Evolutionary conservation across 2,113 vertebrate species (phyloP).

Genomic region (Ciconia stormi): DNA sequence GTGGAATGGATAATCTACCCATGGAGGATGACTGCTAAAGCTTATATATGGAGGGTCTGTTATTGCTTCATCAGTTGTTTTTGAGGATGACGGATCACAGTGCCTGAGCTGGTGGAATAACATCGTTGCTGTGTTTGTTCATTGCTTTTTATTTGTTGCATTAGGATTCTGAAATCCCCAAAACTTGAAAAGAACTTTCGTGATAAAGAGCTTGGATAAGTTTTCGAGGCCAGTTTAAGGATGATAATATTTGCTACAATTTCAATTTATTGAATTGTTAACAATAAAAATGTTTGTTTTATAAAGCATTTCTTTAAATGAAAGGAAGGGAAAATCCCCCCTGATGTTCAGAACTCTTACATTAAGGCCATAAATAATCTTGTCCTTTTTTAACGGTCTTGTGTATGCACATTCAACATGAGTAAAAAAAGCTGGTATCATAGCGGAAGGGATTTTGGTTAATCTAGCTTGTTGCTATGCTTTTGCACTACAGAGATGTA

Average conservation of each 20-base stretch:
- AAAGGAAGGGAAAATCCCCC: background rate
- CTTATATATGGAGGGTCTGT: background rate
- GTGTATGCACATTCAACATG: background rate
- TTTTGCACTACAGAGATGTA: background rate
- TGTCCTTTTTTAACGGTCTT: background rate
- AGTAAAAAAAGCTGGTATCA: background rate
- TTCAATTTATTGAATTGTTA: background rate
- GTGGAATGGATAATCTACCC: background rate
- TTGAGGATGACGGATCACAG: rapidly evolving
- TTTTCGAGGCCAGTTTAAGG: background rate
- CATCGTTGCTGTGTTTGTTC: background rate
- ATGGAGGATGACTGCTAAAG: background rate
- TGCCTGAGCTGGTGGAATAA: rapidly evolving
- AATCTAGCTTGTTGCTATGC: constrained; percentile 6
- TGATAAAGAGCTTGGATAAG: background rate
- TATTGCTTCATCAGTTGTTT: background rate
- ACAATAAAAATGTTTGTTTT: background rate
- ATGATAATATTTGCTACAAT: background rate
- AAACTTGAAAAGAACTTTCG: background rate
- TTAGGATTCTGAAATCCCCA: background rate
- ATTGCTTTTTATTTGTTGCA: background rate
- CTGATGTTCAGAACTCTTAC: background rate
- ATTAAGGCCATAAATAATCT: background rate
- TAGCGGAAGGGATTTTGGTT: background rate
- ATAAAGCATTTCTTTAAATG: background rate